These are phyloP conservation scores for Gonocerus acuteangulatus DNA, from an alignment of 2,888 invertebrate genomes.

Conservation along the genomic window DNA sequence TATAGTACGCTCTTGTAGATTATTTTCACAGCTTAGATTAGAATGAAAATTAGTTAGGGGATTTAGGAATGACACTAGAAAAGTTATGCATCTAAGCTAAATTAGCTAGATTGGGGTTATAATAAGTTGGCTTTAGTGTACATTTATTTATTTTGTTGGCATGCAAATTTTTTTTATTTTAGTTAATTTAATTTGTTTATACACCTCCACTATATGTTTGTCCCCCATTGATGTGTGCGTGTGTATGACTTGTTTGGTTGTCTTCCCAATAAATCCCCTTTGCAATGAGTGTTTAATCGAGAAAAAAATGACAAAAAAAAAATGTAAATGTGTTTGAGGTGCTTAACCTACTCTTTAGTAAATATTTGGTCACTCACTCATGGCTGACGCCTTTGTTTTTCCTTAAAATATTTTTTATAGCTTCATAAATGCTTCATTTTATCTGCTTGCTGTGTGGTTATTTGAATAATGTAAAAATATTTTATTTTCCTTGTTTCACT, in stretches of 20 bases:
- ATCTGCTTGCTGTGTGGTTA: slow-evolving; percentile 1
- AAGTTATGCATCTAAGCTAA: slow-evolving; percentile 25
- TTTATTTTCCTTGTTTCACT: neutral
- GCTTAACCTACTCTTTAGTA: neutral
- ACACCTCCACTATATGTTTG: neutral
- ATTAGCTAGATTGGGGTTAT: slow-evolving; percentile 17
- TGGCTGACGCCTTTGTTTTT: neutral
- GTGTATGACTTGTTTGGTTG: slow-evolving; percentile 1
- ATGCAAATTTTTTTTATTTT: neutral
- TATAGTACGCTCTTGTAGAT: slow-evolving; percentile 15
- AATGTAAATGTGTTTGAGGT: slow-evolving; percentile 7
- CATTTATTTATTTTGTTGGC: slow-evolving; percentile 1
- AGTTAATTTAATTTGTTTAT: neutral
- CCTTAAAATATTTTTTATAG: neutral
- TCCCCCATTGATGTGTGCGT: neutral
- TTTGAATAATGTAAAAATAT: neutral
- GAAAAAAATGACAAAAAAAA: neutral
- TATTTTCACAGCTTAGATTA: slow-evolving; percentile 16
- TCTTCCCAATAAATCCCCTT: neutral
- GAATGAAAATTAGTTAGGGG: slow-evolving; percentile 14
- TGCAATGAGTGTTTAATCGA: neutral
- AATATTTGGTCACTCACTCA: slow-evolving; percentile 10
- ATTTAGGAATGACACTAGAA: slow-evolving; percentile 24
- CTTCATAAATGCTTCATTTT: neutral
- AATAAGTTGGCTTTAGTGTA: neutral